Evolutionary conservation across 2,797 vertebrate genomes (phyloP).

Genomic region (Acanthopagrus latus): DNA sequence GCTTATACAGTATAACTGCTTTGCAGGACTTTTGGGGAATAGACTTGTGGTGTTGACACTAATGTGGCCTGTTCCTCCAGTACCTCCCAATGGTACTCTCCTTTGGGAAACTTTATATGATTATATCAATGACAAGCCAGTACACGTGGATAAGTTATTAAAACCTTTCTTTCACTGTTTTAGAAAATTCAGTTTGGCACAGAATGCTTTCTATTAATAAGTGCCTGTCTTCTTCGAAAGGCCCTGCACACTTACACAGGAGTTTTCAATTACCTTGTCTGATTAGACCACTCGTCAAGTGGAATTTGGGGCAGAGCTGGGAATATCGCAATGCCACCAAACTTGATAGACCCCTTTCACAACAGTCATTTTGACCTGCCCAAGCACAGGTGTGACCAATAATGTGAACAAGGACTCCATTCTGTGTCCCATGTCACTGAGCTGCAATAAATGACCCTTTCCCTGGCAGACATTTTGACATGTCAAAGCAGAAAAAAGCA

Average conservation of each 20-base stretch:
- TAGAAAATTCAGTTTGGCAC: background rate
- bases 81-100: background rate
- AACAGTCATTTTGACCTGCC: too few relatives aligned
- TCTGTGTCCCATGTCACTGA: too few relatives aligned
- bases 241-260: background rate
- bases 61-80: constrained; percentile 1
- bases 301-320: background rate
- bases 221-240: background rate
- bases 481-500: too few relatives aligned
- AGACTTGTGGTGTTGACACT: background rate
- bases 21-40: background rate
- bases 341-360: background rate
- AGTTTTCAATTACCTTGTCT: constrained; percentile 12
- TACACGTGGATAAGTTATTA: too few relatives aligned
- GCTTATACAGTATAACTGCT: background rate
- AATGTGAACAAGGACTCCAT: too few relatives aligned
- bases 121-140: background rate
- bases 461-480: too few relatives aligned
- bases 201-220: background rate
- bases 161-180: background rate
- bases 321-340: background rate
- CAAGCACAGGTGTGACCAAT: too few relatives aligned
- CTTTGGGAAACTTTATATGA: background rate
- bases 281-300: constrained; percentile 4
- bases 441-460: too few relatives aligned